Evolutionary conservation across 2,113 vertebrate genomes (phyloP), one percentile per base, ranked within the genome.

Genomic region (Elanoides forficatus): DNA sequence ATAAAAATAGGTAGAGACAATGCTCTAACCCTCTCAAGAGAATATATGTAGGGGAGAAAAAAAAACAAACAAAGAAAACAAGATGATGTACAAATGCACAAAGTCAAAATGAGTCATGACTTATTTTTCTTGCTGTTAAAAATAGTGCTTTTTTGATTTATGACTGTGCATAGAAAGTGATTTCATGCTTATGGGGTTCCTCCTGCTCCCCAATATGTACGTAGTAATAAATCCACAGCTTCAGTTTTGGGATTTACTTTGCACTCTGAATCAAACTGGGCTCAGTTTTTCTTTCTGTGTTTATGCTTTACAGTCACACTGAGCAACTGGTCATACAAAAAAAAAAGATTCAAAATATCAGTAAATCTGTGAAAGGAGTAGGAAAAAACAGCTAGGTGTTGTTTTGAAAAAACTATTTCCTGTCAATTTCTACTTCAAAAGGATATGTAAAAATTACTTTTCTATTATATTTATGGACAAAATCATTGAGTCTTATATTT

Each of bases 131-230:
- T 75, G 18, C 21, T 65, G 48, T 48, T 79, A 89, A 72, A 72
- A 73, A 53, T 7, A 48, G 32, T 40, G 11, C 5, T 81, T 91
- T 73, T 65, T 42, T 56, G 50, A 65, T 59, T 93, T 81, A 34
- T 30, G 26, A 53, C 43, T 47, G 13, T 21, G 74, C 20, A 45
- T 14, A 38, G 26, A 75, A 86, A 91, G 26, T 19, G 29, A 71
- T 89, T 81, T 95, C 47, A 34, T 79, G 68, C 16, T 75, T 84
- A 34, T 7, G 11, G 42, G 56, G 13, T 52, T 68, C 48, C 2
- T 2, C 8, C 29, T 62, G 55, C 36, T 84, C 40, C 11, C 4
- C 15, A 42, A 0, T 56, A 70, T 0, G 0, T 62, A 36, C 25
- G 30, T 58, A 27, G 15, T 32, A 67, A 72, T 65, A 85, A 82